A percentile compares a stretch with the other conserved stretches of the same genome.
phyloP scores from a whole-genome alignment of 1,140 invertebrate genomes.

The Penaeus chinensis region DNA sequence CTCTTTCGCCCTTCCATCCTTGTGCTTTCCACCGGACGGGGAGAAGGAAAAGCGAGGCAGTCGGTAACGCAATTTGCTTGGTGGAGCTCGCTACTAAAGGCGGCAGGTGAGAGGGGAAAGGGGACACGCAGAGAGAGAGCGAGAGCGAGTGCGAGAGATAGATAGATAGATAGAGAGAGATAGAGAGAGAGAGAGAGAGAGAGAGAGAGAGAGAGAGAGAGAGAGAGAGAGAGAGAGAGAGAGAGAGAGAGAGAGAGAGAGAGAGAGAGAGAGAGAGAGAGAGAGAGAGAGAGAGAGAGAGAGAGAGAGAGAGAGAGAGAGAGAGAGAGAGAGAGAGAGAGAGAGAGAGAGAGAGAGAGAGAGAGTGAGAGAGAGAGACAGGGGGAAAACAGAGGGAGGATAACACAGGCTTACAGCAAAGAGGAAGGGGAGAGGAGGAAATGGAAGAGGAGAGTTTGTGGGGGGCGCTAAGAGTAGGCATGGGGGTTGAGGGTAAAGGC shows the following conservation, averaged over 20 bases:
- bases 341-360: not conserved
- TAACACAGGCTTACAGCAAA: not conserved
- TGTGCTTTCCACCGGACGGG: no score
- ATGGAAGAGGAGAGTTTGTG: not conserved
- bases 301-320: conserved; percentile 11
- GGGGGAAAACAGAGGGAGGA: not conserved
- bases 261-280: conserved; percentile 16
- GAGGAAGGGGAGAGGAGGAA: not conserved
- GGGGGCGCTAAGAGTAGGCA: not conserved
- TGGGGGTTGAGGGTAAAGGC: not conserved
- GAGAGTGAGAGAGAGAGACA: not conserved
- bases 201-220: conserved; percentile 22
- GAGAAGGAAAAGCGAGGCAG: no score
- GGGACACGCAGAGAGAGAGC: not conserved
- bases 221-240: conserved; percentile 23
- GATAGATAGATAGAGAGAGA: conserved; percentile 22
- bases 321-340: conserved; percentile 2
- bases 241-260: conserved; percentile 5
- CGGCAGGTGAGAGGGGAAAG: no score
- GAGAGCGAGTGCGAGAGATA: conserved; percentile 8
- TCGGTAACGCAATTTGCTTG: no score
- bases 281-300: conserved; percentile 11
- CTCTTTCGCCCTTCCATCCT: no score
- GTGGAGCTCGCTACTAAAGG: no score
- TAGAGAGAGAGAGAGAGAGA: conserved; percentile 28